A percentile compares a stretch with the other conserved stretches of the same genome.
Conservation (phyloP, 2,797 vertebrate species). For the Passerculus sandwichensis region DNA sequence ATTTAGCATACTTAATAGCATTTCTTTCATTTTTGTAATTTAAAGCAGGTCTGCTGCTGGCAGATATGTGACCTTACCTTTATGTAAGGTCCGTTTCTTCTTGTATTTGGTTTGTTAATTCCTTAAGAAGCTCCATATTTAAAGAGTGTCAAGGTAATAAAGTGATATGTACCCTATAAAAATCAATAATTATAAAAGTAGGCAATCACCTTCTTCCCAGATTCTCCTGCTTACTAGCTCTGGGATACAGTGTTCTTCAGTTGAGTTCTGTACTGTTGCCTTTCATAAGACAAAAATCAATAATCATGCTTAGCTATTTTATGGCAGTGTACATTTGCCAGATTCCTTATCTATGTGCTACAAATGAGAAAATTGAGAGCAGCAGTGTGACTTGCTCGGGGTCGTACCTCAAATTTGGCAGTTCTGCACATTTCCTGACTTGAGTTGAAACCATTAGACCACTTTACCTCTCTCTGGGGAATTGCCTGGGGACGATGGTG, state of each 20-base stretch:
- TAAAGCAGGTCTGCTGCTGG: background rate
- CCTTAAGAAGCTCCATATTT: background rate
- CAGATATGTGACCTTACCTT: background rate
- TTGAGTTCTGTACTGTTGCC: background rate
- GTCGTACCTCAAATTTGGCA: background rate
- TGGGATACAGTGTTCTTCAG: background rate
- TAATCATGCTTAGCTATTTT: background rate
- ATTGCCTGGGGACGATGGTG: rapidly evolving
- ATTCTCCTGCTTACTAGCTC: background rate
- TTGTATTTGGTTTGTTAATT: slow-evolving; percentile 29
- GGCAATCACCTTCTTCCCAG: background rate
- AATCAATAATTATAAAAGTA: background rate
- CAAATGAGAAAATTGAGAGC: background rate
- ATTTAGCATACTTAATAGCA: background rate
- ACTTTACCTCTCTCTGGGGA: background rate
- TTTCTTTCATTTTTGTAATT: slow-evolving; percentile 7
- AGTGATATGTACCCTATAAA: background rate
- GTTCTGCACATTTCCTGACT: background rate
- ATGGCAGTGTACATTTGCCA: background rate
- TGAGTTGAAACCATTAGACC: background rate
- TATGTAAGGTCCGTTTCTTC: background rate
- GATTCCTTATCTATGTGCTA: background rate
- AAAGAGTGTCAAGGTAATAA: background rate
- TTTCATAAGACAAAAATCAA: background rate
- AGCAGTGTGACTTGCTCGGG: background rate